A percentile compares a stretch with the other conserved stretches of the same genome.
phyloP scores from a whole-genome alignment of 2,797 vertebrate genomes.

The Alauda arvensis region DNA sequence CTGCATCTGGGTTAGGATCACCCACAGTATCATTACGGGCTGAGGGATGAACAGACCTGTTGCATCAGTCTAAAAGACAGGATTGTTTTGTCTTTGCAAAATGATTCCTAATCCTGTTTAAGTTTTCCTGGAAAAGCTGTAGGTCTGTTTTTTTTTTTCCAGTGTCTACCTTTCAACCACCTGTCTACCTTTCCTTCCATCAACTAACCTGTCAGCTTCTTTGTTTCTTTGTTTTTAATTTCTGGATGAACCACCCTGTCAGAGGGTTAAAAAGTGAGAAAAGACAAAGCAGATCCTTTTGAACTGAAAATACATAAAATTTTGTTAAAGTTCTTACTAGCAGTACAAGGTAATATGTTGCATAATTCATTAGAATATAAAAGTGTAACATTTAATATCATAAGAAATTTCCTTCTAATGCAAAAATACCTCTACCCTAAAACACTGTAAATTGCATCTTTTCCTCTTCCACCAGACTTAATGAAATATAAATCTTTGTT shows the following conservation, averaged over 20 bases:
- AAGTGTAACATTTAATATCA: not conserved
- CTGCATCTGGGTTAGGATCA: not conserved
- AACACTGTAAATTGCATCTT: not conserved
- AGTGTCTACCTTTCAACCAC: not conserved
- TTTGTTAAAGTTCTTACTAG: not conserved
- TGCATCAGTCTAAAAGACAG: not conserved
- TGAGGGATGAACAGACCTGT: not conserved
- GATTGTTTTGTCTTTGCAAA: not conserved
- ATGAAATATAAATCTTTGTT: not conserved
- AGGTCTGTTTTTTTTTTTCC: not conserved
- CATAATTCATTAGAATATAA: not conserved
- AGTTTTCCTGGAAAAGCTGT: not conserved
- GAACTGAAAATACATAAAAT: not conserved
- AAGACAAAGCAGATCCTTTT: not conserved
- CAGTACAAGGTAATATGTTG: not conserved
- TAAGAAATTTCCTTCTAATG: not conserved
- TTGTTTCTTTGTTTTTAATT: not conserved
- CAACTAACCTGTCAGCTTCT: not conserved
- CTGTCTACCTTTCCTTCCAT: not conserved
- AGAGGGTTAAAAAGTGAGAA: not conserved
- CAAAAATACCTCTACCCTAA: rapidly evolving
- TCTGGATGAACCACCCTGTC: not conserved
- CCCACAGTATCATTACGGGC: rapidly evolving
- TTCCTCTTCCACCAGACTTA: not conserved
- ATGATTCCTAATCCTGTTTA: not conserved